Conservation (phyloP, 2,797 vertebrate genomes). For the Vireo griseus region DNA sequence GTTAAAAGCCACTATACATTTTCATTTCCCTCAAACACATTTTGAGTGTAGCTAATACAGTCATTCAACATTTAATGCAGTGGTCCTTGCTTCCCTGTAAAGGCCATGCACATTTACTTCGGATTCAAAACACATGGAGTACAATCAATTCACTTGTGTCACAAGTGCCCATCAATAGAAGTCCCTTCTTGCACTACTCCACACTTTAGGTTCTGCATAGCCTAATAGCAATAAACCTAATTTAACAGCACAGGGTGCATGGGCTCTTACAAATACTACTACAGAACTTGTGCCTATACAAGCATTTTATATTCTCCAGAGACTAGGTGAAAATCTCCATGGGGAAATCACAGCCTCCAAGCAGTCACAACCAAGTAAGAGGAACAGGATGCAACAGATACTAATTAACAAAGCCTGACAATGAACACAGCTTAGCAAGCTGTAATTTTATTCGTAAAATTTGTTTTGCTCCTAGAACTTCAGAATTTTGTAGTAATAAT, state of each 20-base stretch:
- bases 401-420: not conserved
- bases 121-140: not conserved
- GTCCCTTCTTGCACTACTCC: not conserved
- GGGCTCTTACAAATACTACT: not conserved
- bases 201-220: not conserved
- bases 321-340: not conserved
- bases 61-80: not conserved
- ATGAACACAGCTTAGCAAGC: fast-evolving
- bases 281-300: not conserved
- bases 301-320: not conserved
- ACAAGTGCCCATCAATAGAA: not conserved
- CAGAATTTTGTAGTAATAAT: not conserved
- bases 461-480: not conserved
- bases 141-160: not conserved
- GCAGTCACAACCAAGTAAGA: not conserved
- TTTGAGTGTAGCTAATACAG: not conserved
- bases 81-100: not conserved
- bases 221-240: not conserved
- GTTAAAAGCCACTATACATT: not conserved
- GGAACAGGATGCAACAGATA: not conserved
- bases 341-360: not conserved
- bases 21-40: not conserved
- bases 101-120: not conserved
- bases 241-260: not conserved
- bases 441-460: not conserved